A percentile compares a stretch with the other conserved stretches of the same genome.
Conservation (phyloP, 64 coral and sea anemone genomes). For the Hydrozoanthus tunicans region DNA sequence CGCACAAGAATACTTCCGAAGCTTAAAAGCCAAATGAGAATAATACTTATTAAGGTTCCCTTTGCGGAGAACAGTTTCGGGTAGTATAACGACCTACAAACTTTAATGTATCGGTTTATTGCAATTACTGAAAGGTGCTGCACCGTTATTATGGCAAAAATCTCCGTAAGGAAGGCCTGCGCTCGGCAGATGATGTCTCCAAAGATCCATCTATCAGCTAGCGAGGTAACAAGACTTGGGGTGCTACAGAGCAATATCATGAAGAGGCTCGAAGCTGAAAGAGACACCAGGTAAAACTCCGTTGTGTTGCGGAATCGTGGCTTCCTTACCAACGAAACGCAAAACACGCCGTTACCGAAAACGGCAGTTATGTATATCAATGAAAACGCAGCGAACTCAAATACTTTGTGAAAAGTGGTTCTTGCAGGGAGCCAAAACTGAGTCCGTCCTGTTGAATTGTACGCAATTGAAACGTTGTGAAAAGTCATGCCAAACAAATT, state of each 20-base stretch:
- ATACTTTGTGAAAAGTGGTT: neutral
- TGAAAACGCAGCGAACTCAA: neutral
- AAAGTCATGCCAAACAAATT: too few relatives aligned
- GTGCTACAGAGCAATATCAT: neutral
- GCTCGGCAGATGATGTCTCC: neutral
- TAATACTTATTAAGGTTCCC: neutral
- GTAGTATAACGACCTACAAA: neutral
- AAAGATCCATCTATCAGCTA: neutral
- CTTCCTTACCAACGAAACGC: neutral
- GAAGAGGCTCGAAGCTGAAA: neutral
- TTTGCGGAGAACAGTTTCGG: neutral
- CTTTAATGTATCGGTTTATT: slow-evolving; percentile 25
- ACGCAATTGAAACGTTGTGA: too few relatives aligned
- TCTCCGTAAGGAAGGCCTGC: slow-evolving; percentile 4
- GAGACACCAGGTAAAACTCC: neutral
- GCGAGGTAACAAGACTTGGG: neutral
- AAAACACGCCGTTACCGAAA: neutral
- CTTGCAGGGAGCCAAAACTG: neutral
- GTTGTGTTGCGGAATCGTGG: slow-evolving; percentile 2
- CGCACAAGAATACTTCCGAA: neutral
- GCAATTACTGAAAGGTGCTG: slow-evolving; percentile 15
- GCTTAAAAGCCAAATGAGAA: neutral
- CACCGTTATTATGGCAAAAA: neutral
- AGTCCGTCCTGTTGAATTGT: too few relatives aligned
- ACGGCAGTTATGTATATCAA: neutral